Evolutionary conservation across 2,797 vertebrate species (phyloP).

Genomic region (Galago senegalensis): DNA sequence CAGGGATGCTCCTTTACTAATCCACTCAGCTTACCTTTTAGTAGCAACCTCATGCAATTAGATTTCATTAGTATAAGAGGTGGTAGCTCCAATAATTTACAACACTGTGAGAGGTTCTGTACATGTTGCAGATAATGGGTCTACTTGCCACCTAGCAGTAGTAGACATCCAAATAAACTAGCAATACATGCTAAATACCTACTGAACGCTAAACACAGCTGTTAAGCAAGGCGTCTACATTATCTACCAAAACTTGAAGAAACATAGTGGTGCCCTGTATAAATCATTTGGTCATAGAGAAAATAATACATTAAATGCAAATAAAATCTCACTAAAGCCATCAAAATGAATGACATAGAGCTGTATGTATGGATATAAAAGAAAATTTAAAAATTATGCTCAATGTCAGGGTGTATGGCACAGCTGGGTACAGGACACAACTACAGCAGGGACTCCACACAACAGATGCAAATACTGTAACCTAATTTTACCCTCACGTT

Average conservation of each 20-base stretch:
- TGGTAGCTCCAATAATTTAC: not conserved
- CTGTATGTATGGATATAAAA: not conserved
- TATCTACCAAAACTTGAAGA: constrained; percentile 12
- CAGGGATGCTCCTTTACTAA: not conserved
- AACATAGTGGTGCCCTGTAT: not conserved
- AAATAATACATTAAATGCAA: not conserved
- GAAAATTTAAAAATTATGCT: not conserved
- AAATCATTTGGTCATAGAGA: not conserved
- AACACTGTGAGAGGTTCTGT: not conserved
- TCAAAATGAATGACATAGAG: not conserved
- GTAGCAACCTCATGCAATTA: not conserved
- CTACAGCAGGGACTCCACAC: too few relatives aligned
- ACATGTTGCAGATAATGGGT: not conserved
- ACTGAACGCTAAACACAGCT: not conserved
- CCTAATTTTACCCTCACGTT: too few relatives aligned
- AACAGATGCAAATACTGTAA: too few relatives aligned
- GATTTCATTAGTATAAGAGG: not conserved
- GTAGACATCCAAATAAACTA: constrained; percentile 44
- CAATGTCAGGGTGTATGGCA: too few relatives aligned
- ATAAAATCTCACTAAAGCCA: constrained; percentile 53
- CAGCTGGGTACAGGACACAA: not conserved
- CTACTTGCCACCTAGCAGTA: not conserved
- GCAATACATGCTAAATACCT: not conserved
- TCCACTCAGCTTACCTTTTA: not conserved
- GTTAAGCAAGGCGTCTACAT: not conserved